Conservation (phyloP, 2,113 vertebrate species). For the Thymallus thymallus region DNA sequence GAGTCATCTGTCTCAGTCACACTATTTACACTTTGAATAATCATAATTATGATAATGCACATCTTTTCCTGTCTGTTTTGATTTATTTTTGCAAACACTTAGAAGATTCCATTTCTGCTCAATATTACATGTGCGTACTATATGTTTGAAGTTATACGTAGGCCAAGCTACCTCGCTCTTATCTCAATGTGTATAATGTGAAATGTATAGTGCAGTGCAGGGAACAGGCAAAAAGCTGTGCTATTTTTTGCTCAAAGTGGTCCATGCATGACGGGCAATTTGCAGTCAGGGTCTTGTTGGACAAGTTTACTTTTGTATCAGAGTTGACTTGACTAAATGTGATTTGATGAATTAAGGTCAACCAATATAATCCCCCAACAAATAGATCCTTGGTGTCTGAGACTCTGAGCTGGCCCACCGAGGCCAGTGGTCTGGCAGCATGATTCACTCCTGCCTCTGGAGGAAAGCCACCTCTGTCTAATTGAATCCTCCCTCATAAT, state of each 20-base stretch:
- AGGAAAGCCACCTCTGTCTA: slow-evolving; percentile 22
- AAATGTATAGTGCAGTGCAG: too few species aligned
- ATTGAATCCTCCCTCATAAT: slow-evolving; percentile 18
- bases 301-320: not conserved
- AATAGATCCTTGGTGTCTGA: not conserved
- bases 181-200: too few species aligned
- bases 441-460: slow-evolving; percentile 5
- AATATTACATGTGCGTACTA: too few species aligned
- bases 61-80: not conserved
- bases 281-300: not conserved
- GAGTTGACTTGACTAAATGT: not conserved
- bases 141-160: too few species aligned
- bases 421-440: not conserved
- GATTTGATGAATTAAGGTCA: not conserved
- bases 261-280: not conserved
- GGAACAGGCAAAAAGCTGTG: too few species aligned
- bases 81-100: not conserved
- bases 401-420: not conserved
- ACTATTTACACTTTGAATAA: not conserved
- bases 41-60: slow-evolving; percentile 1
- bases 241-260: not conserved
- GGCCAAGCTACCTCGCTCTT: too few species aligned
- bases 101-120: too few species aligned
- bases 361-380: not conserved
- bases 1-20: slow-evolving; percentile 6